Conservation (phyloP, 2,113 vertebrate species). For the Perognathus longimembris region DNA sequence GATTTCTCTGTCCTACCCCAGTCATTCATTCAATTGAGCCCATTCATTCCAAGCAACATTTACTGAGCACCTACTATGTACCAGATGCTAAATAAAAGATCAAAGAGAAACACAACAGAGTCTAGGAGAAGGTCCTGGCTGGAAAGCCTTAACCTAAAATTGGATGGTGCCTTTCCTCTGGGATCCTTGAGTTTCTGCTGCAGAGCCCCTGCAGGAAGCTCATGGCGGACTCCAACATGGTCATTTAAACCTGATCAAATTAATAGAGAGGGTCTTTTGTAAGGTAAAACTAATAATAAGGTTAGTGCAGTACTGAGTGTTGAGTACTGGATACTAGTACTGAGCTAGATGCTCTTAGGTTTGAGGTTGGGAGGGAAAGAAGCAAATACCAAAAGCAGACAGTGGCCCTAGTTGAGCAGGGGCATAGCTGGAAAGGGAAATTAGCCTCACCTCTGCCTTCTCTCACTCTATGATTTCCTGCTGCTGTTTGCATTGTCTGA, state of each 20-base stretch:
- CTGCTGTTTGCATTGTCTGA: background rate
- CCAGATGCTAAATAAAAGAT: background rate
- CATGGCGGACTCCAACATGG: background rate
- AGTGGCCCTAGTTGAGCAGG: background rate
- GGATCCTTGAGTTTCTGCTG: background rate
- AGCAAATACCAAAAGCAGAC: background rate
- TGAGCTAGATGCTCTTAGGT: too few relatives aligned
- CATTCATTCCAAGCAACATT: background rate
- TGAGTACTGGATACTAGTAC: too few relatives aligned
- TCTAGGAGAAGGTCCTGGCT: background rate
- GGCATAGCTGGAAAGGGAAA: background rate
- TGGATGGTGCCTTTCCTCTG: background rate
- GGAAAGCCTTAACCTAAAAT: background rate
- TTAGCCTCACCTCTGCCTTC: background rate
- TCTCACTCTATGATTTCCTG: background rate
- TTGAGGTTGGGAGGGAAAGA: background rate
- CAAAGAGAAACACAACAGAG: background rate
- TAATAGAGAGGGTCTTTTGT: slow-evolving; percentile 4
- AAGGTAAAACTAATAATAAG: background rate
- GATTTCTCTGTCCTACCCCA: background rate
- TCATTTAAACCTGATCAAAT: background rate
- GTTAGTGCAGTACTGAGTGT: too few relatives aligned
- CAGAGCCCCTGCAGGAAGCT: background rate
- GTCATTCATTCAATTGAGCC: background rate
- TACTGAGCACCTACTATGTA: background rate